Evolutionary conservation across 2,797 vertebrate genomes (phyloP).

Genomic region (Malurus splendens): DNA sequence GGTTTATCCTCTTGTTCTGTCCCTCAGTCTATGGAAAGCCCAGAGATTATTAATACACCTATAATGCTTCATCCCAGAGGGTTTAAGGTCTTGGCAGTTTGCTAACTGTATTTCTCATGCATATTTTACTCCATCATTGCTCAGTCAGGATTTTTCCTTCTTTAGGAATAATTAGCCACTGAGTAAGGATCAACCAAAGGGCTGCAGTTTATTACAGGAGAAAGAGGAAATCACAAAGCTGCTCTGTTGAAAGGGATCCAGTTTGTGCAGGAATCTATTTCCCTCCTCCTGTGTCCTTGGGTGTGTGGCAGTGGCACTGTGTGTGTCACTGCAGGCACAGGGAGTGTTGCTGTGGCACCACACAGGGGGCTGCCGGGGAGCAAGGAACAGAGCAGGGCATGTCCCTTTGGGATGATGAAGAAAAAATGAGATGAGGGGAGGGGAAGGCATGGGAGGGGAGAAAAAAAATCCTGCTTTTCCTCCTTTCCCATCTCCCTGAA

Average conservation of each 20-base stretch:
- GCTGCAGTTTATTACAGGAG: not conserved
- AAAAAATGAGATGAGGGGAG: not conserved
- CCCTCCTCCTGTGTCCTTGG: not conserved
- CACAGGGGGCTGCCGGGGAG: not conserved
- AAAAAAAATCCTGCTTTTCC: not conserved
- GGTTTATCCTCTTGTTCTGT: not conserved
- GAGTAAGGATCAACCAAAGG: not conserved
- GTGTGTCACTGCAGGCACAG: not conserved
- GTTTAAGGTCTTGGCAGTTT: not conserved
- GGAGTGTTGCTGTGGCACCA: not conserved
- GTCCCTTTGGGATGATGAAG: not conserved
- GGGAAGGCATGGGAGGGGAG: accelerated
- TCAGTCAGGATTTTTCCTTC: not conserved
- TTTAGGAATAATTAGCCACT: not conserved
- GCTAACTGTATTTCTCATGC: not conserved
- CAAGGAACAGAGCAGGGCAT: not conserved
- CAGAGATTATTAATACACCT: not conserved
- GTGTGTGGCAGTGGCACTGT: accelerated
- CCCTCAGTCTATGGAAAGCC: not conserved
- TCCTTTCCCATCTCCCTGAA: not conserved
- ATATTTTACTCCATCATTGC: not conserved
- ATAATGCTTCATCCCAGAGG: not conserved
- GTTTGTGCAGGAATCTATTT: not conserved
- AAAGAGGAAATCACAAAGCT: not conserved
- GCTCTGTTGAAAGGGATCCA: not conserved